A percentile compares a stretch with the other conserved stretches of the same genome.
phyloP scores from a whole-genome alignment of 2,888 invertebrate species.

The Phymatocera aterrima region DNA sequence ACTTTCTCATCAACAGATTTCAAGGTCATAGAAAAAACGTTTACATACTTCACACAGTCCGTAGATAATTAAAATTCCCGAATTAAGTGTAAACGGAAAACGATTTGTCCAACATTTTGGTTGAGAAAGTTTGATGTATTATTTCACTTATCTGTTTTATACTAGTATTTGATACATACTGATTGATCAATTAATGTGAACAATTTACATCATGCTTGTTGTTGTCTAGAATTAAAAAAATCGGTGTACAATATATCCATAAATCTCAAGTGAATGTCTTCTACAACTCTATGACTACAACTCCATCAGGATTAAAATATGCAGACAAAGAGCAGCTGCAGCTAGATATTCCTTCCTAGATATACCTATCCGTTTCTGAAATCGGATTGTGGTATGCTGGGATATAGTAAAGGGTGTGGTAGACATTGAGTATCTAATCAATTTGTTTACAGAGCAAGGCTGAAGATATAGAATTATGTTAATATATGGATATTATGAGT shows the following conservation, averaged over 20 bases:
- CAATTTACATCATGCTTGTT: neutral
- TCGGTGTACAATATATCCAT: neutral
- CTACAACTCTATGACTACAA: neutral
- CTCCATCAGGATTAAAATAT: conserved; percentile 18
- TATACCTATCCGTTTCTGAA: conserved; percentile 15
- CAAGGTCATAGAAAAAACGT: neutral
- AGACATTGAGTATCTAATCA: neutral
- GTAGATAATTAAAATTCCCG: neutral
- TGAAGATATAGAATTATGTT: neutral
- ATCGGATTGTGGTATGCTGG: conserved; percentile 17
- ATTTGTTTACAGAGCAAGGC: conserved; percentile 20
- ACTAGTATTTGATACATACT: neutral
- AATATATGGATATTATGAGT: neutral
- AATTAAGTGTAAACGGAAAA: neutral
- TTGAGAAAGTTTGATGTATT: neutral
- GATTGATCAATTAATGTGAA: neutral
- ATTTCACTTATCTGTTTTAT: neutral
- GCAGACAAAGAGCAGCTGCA: conserved; percentile 12
- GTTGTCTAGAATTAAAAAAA: conserved; percentile 19
- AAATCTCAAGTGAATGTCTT: conserved; percentile 30
- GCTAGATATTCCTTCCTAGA: conserved; percentile 28
- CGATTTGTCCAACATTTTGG: neutral
- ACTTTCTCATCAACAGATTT: neutral
- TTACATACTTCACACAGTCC: neutral
- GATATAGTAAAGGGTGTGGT: conserved; percentile 31